Percentiles rank a stretch among this genome's conserved stretches.
Conservation (phyloP, 2,113 vertebrate genomes). For the Notarius lentiginosus region DNA sequence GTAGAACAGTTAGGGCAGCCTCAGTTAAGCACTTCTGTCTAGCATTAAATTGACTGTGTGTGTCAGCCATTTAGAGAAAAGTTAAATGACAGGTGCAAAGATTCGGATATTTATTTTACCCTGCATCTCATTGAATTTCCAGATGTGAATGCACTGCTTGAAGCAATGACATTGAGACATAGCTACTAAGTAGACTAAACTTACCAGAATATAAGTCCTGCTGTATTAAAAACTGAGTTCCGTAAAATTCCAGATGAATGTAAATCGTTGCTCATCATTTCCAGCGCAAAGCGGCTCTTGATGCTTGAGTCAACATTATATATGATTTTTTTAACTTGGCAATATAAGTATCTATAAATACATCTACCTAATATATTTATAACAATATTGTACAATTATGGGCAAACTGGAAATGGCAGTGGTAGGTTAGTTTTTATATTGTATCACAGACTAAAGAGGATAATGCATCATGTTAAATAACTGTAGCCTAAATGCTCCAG, state of each 20-base stretch:
- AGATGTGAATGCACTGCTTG: neutral
- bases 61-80: neutral
- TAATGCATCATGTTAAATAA: neutral
- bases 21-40: neutral
- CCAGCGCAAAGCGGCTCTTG: neutral
- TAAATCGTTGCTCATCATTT: constrained; percentile 8
- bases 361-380: neutral
- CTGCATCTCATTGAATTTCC: neutral
- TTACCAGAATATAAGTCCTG: neutral
- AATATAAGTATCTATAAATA: neutral
- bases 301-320: neutral
- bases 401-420: neutral
- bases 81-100: neutral
- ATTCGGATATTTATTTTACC: neutral
- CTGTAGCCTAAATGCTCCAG: neutral
- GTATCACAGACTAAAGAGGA: neutral
- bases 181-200: neutral
- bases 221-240: neutral
- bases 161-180: neutral
- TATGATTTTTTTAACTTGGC: neutral
- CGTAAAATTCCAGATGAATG: constrained; percentile 18
- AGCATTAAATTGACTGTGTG: neutral
- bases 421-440: neutral
- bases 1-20: neutral
- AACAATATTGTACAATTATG: neutral